Evolutionary conservation across 2,113 vertebrate species (phyloP).

Genomic region (Thamnophis sirtalis): DNA sequence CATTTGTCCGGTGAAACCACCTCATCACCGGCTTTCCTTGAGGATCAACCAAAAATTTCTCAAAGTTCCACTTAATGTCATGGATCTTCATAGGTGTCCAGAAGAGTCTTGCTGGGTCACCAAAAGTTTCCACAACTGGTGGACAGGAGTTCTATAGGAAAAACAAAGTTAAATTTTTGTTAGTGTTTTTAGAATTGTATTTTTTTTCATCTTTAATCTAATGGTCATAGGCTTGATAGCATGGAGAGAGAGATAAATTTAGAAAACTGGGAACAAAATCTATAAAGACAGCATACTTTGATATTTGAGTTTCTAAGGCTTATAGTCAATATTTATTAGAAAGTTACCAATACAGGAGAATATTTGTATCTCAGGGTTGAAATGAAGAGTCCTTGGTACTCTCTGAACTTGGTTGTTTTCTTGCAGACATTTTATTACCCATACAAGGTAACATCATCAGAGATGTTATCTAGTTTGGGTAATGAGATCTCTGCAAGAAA

Average conservation of each 20-base stretch:
- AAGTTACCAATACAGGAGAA: neutral
- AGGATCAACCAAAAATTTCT: constrained; percentile 91
- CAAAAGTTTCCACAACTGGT: constrained; percentile 77
- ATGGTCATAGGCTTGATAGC: neutral
- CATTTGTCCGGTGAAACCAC: constrained; percentile 78
- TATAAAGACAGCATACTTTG: neutral
- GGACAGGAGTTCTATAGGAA: constrained; percentile 81
- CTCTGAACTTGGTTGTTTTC: neutral
- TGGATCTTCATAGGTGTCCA: constrained; percentile 83
- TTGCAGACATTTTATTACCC: neutral
- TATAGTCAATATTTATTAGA: neutral
- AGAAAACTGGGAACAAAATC: neutral
- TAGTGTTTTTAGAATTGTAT: neutral
- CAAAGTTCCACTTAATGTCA: constrained; percentile 98
- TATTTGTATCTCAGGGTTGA: neutral
- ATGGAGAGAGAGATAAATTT: neutral
- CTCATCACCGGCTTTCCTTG: constrained; percentile 82
- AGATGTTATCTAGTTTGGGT: neutral
- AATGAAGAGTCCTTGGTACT: neutral
- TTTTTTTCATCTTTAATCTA: neutral
- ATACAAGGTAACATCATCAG: neutral
- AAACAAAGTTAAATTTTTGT: neutral
- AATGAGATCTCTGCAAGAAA: neutral
- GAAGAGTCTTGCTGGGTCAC: constrained; percentile 74
- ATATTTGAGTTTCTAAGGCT: neutral